Base-by-base conservation (phyloP, 1,140 invertebrate species). In the Drosophila ambigua region DNA sequence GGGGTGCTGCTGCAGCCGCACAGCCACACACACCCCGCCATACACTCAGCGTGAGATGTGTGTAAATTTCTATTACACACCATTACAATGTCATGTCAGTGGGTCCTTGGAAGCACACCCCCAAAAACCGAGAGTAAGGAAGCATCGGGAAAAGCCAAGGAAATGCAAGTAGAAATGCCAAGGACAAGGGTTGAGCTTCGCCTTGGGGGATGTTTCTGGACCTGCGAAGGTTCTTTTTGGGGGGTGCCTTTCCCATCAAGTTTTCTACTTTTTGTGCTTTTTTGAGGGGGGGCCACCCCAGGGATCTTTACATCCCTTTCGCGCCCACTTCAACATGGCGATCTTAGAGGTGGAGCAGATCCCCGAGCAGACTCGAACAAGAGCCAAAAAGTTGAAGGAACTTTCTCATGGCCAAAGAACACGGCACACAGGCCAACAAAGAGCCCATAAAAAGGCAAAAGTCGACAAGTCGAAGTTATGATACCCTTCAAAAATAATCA, bases 11-110 rank as follows among this genome's bases (percentile, higher is more conserved):
- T 39, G 44, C 46, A 43, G 16, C 16, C 16, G 16, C 16, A 16
- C 16, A 16, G 16, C 16, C 16, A 16, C 69, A 77, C 60, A 20
- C 35, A 39, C 35, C 11, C 35, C 35, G 9, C 31, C 31, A 3
- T 35, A 35, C 35, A 59, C 64, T 48, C 80, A 79, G 80, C 77
- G 62, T 68, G 80, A 67, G 76, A 84, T 84, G 82, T 59, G 82
- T 82, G 77, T 83, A 83, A 79, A 77, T 72, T 79, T 79, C 66
- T 69, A 82, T 28, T 28, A 28, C 26, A 39, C 77, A 72, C 84
- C 81, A 87, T 87, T 87, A 87, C 83, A 87, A 87, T 87, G 83
- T 88, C 83, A 87, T 87, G 83, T 87, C 79, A 87, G 31, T 87
- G 67, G 83, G 83, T 87, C 83, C 84, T 88, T 88, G 83, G 79